A percentile compares a stretch with the other conserved stretches of the same genome.
phyloP scores from a whole-genome alignment of 2,797 vertebrate species.

The Sciurus vulgaris region DNA sequence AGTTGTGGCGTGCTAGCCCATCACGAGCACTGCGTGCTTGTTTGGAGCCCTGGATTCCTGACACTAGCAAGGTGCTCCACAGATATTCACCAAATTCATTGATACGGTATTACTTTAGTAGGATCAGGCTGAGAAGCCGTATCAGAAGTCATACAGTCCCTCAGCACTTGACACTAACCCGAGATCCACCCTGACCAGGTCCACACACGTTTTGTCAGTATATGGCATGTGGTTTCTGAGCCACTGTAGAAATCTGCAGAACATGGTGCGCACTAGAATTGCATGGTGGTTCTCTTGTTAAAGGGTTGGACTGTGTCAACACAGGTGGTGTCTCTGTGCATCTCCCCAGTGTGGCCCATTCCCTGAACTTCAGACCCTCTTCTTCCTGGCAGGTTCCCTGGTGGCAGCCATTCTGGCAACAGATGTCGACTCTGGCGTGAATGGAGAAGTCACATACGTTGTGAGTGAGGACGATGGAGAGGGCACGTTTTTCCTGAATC shows the following conservation, averaged over 20 bases:
- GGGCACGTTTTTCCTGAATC: conserved; percentile 95
- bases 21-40: neutral
- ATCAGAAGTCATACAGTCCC: neutral
- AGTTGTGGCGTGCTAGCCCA: neutral
- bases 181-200: neutral
- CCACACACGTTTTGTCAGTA: neutral
- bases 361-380: neutral
- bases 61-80: neutral
- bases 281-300: neutral
- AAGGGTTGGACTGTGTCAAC: neutral
- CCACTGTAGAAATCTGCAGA: neutral
- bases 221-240: neutral
- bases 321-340: neutral
- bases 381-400: conserved; percentile 92
- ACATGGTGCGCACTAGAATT: neutral
- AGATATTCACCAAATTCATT: neutral
- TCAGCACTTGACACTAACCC: neutral
- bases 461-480: conserved; percentile 96
- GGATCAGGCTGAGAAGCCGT: neutral
- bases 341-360: neutral
- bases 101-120: neutral
- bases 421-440: conserved; percentile 95
- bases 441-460: conserved; percentile 96
- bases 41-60: neutral
- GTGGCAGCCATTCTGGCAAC: conserved; percentile 97